A percentile compares a stretch with the other conserved stretches of the same genome.
phyloP scores from a whole-genome alignment of 2,797 vertebrate species.

The Trachurus trachurus region DNA sequence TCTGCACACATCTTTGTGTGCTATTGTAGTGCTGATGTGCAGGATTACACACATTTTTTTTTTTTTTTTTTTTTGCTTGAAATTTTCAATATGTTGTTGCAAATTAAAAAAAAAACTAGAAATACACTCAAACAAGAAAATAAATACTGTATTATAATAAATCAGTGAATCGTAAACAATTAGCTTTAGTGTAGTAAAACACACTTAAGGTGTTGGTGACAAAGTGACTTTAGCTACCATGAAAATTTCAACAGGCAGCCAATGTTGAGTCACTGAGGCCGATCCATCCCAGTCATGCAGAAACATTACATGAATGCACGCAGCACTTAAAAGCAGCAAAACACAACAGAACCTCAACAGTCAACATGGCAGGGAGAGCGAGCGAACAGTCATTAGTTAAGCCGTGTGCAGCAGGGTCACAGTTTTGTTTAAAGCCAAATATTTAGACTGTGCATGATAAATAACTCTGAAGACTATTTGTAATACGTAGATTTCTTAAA shows the following conservation, averaged over 20 bases:
- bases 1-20: not conserved
- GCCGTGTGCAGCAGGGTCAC: constrained; percentile 1
- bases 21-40: not conserved
- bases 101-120: no score
- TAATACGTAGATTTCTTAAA: not conserved
- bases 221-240: not conserved
- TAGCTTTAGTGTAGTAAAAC: no score
- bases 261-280: not conserved
- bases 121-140: no score
- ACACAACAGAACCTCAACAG: no score
- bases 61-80: no score
- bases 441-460: constrained; percentile 10
- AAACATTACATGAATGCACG: no score
- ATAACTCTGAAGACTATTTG: not conserved
- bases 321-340: no score
- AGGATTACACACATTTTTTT: not conserved
- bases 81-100: no score
- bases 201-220: not conserved
- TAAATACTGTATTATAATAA: no score
- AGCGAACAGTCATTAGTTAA: not conserved
- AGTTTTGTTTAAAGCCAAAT: constrained; percentile 10
- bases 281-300: no score
- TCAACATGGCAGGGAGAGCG: no score
- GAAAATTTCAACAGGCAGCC: not conserved
- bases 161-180: no score